Evolutionary conservation across 2,113 vertebrate genomes (phyloP).

Genomic region (Dasyurus viverrinus): DNA sequence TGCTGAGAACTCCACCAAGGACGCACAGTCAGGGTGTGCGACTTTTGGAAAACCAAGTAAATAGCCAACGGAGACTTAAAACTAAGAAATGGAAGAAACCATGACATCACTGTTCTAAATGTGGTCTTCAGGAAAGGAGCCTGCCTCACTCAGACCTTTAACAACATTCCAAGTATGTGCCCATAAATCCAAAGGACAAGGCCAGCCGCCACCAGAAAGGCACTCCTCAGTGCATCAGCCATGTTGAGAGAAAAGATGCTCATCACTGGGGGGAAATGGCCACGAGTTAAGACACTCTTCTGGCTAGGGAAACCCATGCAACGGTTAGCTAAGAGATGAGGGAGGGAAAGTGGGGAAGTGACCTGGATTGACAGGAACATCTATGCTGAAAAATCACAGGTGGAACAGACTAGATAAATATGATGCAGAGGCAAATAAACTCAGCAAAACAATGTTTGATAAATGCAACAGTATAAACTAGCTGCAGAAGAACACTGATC

Average conservation of each 20-base stretch:
- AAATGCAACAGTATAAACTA: neutral
- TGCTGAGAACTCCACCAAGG: neutral
- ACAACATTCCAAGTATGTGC: neutral
- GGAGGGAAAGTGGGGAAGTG: neutral
- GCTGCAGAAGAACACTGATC: neutral
- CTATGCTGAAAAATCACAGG: neutral
- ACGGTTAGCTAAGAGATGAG: too few relatives aligned
- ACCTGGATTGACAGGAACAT: neutral
- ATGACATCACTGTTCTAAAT: neutral
- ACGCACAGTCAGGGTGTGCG: neutral
- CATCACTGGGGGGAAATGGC: neutral
- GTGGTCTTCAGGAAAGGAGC: neutral
- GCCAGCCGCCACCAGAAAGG: neutral
- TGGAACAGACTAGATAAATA: neutral
- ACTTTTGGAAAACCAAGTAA: neutral
- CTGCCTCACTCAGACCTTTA: neutral
- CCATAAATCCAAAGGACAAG: slow-evolving; percentile 1
- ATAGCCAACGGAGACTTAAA: neutral
- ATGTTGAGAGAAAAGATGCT: neutral
- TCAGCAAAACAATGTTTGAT: neutral
- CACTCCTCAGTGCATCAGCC: neutral
- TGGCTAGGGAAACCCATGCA: neutral
- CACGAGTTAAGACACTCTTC: neutral
- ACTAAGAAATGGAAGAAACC: neutral
- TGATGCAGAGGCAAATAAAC: neutral